Evolutionary conservation across 1,140 invertebrate species (phyloP).

Genomic region (Belonocnema kinseyi): DNA sequence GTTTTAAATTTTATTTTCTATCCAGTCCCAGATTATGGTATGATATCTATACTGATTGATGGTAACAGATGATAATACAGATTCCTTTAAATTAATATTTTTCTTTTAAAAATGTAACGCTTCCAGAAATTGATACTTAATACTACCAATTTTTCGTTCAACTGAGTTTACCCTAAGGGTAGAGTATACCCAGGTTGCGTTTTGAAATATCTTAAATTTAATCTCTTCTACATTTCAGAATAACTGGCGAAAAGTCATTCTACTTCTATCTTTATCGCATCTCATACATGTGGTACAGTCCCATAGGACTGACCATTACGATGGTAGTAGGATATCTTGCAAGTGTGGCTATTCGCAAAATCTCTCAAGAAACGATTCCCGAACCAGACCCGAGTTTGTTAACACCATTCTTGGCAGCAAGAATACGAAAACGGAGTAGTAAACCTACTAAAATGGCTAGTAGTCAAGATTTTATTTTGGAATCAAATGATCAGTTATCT

Average conservation of each 20-base stretch:
- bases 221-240: not conserved
- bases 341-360: slow-evolving; percentile 70
- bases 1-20: no score
- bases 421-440: slow-evolving; percentile 62
- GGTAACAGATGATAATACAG: no score
- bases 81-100: no score
- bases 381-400: slow-evolving; percentile 80
- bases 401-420: slow-evolving; percentile 78
- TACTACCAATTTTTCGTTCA: no score
- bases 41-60: no score
- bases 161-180: no score
- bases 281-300: slow-evolving; percentile 82
- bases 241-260: slow-evolving; percentile 37
- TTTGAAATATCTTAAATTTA: not conserved
- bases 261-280: slow-evolving; percentile 76
- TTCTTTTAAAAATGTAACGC: no score
- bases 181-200: no score
- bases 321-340: slow-evolving; percentile 80
- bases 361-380: slow-evolving; percentile 51
- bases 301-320: slow-evolving; percentile 81
- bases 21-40: no score
- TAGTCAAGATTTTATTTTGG: slow-evolving; percentile 62
- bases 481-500: slow-evolving; percentile 44
- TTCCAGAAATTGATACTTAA: no score
- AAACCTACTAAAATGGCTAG: slow-evolving; percentile 48